Percentiles rank a stretch among this genome's conserved stretches.
phyloP scores from a whole-genome alignment of 1,140 invertebrate species.

The Harlomillsia oculata region DNA sequence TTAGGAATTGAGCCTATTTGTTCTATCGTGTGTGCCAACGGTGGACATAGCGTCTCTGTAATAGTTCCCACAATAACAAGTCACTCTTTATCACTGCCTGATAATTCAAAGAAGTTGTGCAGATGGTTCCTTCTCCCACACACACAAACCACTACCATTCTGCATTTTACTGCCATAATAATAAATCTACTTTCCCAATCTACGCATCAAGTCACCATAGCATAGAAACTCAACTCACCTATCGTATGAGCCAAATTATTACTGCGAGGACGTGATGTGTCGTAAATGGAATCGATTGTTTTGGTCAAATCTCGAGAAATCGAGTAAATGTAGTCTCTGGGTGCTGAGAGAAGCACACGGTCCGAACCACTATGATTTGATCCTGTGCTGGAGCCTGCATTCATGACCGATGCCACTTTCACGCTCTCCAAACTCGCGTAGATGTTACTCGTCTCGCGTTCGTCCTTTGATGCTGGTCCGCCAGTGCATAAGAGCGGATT shows the following conservation, averaged over 20 bases:
- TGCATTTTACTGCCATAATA: background rate
- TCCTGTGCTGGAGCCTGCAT: conserved; percentile 29
- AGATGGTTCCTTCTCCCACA: conserved; percentile 1
- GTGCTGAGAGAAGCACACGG: conserved; percentile 35
- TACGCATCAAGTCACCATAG: background rate
- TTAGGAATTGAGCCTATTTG: conserved; percentile 36
- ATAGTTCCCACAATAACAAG: conserved; percentile 6
- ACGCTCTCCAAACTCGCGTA: conserved; percentile 36
- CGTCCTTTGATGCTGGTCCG: conserved; percentile 25
- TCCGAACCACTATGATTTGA: conserved; percentile 34
- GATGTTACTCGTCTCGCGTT: conserved; percentile 33
- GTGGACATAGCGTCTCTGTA: conserved; percentile 27
- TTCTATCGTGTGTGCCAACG: conserved; percentile 33
- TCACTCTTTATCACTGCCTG: background rate
- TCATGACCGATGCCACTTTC: conserved; percentile 32
- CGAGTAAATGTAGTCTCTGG: conserved; percentile 35
- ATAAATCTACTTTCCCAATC: background rate
- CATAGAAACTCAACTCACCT: conserved; percentile 14
- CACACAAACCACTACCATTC: background rate
- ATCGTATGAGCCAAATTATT: conserved; percentile 34
- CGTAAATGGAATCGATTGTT: conserved; percentile 36
- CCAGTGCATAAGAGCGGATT: conserved; percentile 30
- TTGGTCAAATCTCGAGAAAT: conserved; percentile 36
- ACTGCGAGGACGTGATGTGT: conserved; percentile 32
- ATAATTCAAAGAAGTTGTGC: conserved; percentile 7